A percentile compares a stretch with the other conserved stretches of the same genome.
phyloP scores from a whole-genome alignment of 2,888 invertebrate genomes.

The Coelinius sp. region DNA sequence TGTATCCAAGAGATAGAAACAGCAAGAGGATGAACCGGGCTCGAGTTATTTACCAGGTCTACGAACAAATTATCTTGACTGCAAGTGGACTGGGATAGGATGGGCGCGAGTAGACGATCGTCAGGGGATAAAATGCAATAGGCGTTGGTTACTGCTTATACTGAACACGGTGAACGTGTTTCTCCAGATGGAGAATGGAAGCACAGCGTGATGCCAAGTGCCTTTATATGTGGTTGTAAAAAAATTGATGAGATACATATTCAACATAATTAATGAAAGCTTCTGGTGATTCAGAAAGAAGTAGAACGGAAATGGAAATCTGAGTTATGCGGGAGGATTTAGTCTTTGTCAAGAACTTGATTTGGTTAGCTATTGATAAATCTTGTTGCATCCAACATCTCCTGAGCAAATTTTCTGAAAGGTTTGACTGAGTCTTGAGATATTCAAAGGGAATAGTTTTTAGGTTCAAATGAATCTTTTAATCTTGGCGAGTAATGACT shows the following conservation, averaged over 20 bases:
- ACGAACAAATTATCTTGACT: constrained; percentile 38
- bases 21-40: constrained; percentile 31
- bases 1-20: constrained; percentile 14
- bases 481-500: too few species aligned
- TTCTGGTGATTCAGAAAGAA: neutral
- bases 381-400: neutral
- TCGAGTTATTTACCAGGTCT: constrained; percentile 38
- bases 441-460: too few species aligned
- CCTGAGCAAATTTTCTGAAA: neutral
- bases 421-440: too few species aligned
- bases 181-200: neutral
- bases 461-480: too few species aligned
- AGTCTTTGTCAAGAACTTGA: neutral
- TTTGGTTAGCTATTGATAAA: neutral
- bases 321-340: neutral
- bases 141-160: constrained; percentile 1
- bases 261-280: neutral
- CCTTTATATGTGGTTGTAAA: neutral
- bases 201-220: constrained; percentile 7
- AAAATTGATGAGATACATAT: neutral
- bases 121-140: constrained; percentile 10
- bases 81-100: constrained; percentile 1
- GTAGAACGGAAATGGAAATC: neutral
- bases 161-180: neutral
- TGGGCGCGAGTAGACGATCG: constrained; percentile 8